These are phyloP conservation scores for Euzetes globulus DNA, from an alignment of 2,888 invertebrate genomes.

Conservation along the genomic window DNA sequence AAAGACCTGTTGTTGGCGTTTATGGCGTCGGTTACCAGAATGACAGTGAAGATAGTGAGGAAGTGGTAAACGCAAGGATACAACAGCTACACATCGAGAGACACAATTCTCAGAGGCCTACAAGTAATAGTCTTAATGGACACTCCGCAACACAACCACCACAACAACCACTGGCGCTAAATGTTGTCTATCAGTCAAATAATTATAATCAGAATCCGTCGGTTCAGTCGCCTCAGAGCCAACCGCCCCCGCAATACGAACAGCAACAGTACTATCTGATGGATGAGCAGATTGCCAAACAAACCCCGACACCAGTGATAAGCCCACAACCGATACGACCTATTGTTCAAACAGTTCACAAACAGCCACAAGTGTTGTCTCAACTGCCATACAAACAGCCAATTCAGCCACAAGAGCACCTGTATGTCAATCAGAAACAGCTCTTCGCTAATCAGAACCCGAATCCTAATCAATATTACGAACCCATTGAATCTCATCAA, in stretches of 20 bases:
- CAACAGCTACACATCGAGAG: conserved; percentile 21
- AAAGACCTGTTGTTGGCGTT: not conserved
- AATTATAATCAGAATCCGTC: conserved; percentile 16
- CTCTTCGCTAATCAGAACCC: conserved; percentile 19
- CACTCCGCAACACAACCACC: not conserved
- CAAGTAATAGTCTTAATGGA: not conserved
- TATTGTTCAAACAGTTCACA: conserved; percentile 8
- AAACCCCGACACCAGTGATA: conserved; percentile 26
- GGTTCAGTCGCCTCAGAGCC: not conserved
- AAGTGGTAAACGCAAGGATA: conserved; percentile 19
- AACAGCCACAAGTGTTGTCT: not conserved
- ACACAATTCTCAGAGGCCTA: not conserved
- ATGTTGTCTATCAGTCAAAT: conserved; percentile 12
- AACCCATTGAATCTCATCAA: conserved; percentile 12
- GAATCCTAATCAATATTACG: conserved; percentile 12
- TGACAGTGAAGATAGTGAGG: not conserved
- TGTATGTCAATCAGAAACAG: conserved; percentile 35
- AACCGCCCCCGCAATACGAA: conserved; percentile 50
- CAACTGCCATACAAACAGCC: conserved; percentile 26
- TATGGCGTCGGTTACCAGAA: not conserved
- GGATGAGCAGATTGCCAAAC: conserved; percentile 37
- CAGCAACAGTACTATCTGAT: conserved; percentile 63
- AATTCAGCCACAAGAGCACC: conserved; percentile 28
- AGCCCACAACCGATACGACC: conserved; percentile 27
- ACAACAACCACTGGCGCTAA: not conserved